A percentile compares a stretch with the other conserved stretches of the same genome.
Evolutionary conservation across 2,113 vertebrate genomes (phyloP).

Genomic region (Todiramphus chloris): DNA sequence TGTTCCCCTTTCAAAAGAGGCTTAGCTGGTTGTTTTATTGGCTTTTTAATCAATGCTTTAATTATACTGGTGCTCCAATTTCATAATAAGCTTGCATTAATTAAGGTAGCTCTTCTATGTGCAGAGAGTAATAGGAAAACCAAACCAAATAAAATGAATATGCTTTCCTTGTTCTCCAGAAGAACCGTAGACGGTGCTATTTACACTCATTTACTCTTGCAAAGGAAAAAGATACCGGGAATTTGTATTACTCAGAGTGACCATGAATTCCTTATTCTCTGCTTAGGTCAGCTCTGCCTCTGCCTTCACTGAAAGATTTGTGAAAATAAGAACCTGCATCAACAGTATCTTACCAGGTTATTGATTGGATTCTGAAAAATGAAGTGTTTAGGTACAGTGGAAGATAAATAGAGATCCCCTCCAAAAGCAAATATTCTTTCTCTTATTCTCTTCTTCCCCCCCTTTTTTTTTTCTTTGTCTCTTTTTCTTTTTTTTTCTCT

Average conservation of each 20-base stretch:
- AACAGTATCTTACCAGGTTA: background rate
- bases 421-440: background rate
- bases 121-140: constrained; percentile 6
- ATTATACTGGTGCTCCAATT: constrained; percentile 56
- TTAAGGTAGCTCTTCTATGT: constrained; percentile 38
- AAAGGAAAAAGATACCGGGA: background rate
- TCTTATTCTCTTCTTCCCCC: too few species aligned
- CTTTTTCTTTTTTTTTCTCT: too few species aligned
- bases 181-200: background rate
- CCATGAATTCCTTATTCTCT: background rate
- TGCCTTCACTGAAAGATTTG: background rate
- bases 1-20: constrained; percentile 33
- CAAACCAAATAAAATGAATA: background rate
- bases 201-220: background rate
- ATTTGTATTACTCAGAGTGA: background rate
- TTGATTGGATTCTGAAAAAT: background rate
- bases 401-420: background rate
- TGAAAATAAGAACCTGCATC: background rate
- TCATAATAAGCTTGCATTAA: constrained; percentile 61
- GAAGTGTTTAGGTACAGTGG: background rate
- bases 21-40: constrained; percentile 36
- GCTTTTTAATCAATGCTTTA: constrained; percentile 64
- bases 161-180: background rate
- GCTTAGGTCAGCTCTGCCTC: background rate
- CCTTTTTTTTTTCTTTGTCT: too few species aligned